phyloP scores from a whole-genome alignment of 2,888 invertebrate species.

The Drosophila antonietae region DNA sequence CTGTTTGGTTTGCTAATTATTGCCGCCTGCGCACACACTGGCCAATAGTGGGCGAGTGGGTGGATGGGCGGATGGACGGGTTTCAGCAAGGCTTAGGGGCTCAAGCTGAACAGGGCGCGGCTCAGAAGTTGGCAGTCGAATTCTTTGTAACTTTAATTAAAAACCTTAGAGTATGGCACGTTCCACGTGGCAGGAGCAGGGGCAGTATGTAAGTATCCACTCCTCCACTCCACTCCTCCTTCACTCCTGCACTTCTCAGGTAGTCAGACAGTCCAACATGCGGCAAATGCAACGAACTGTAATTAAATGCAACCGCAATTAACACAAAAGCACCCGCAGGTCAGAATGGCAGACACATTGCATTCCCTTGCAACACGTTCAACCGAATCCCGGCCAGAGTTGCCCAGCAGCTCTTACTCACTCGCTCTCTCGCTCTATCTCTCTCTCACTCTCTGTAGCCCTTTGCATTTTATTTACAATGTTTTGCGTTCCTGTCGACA shows the following conservation, averaged over 20 bases:
- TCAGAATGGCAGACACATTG: constrained; percentile 64
- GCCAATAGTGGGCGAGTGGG: constrained; percentile 15
- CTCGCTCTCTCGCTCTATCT: constrained; percentile 24
- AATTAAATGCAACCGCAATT: constrained; percentile 81
- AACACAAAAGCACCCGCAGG: constrained; percentile 79
- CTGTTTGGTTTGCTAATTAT: constrained; percentile 49
- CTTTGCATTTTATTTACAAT: constrained; percentile 70
- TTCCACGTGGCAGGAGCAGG: neutral
- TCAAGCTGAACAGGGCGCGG: constrained; percentile 1
- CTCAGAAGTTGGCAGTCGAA: constrained; percentile 41
- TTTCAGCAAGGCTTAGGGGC: neutral
- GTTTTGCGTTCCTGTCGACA: constrained; percentile 61
- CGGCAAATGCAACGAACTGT: constrained; percentile 71
- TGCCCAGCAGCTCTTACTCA: neutral
- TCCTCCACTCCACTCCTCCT: neutral
- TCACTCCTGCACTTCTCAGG: neutral
- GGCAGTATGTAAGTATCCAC: constrained; percentile 15
- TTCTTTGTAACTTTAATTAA: constrained; percentile 73
- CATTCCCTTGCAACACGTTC: constrained; percentile 14
- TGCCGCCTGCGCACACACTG: constrained; percentile 25
- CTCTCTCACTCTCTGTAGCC: constrained; percentile 9
- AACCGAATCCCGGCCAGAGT: constrained; percentile 12
- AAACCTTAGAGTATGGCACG: constrained; percentile 53
- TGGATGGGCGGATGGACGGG: neutral
- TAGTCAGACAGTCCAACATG: constrained; percentile 33